Evolutionary conservation across 2,797 vertebrate genomes (phyloP).

Genomic region (Artibeus lituratus): DNA sequence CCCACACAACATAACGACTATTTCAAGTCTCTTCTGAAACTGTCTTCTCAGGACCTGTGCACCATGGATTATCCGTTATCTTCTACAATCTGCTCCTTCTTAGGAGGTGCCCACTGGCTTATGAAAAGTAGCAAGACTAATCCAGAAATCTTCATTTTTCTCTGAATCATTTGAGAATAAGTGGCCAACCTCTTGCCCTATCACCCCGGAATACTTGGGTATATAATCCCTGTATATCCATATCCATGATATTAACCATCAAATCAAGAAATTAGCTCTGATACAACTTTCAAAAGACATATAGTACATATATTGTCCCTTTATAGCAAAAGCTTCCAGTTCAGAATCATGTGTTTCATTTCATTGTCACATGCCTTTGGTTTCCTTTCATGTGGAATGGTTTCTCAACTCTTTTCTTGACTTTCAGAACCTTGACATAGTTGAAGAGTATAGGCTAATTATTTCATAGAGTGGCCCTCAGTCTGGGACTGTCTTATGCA

Average conservation of each 20-base stretch:
- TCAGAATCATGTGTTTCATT: not conserved
- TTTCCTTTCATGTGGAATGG: not conserved
- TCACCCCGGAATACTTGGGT: not conserved
- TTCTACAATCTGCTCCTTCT: not conserved
- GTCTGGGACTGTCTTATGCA: not conserved
- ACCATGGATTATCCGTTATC: not conserved
- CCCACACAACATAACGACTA: not conserved
- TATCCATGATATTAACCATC: not conserved
- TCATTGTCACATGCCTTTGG: not conserved
- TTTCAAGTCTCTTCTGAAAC: not conserved
- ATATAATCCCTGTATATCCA: not conserved
- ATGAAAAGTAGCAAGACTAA: not conserved
- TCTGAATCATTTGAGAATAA: not conserved
- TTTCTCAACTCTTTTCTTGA: not conserved
- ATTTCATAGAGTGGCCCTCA: not conserved
- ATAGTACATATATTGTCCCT: not conserved
- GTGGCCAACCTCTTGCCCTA: not conserved
- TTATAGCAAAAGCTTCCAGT: not conserved
- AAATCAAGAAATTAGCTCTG: not conserved
- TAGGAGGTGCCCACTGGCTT: not conserved
- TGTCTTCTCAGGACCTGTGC: no score
- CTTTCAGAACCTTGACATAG: not conserved
- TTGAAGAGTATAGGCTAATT: not conserved
- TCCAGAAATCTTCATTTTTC: not conserved
- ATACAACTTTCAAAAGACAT: not conserved